These are phyloP conservation scores for Petrolisthes manimaculis DNA, from an alignment of 2,888 invertebrate genomes.

Conservation along the genomic window DNA sequence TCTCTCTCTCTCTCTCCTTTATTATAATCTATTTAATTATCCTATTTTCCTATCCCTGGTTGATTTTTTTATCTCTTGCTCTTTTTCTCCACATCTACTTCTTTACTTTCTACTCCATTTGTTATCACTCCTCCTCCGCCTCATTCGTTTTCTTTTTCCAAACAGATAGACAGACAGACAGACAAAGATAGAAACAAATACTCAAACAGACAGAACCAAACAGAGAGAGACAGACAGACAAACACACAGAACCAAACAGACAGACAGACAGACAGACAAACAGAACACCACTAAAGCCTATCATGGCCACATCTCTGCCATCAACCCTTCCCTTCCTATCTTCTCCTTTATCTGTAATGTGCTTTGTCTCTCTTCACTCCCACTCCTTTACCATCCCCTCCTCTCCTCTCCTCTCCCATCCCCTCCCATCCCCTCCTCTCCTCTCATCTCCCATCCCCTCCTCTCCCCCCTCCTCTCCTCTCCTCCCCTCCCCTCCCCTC, in stretches of 20 bases:
- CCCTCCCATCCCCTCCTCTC: neutral
- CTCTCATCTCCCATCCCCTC: neutral
- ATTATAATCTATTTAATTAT: neutral
- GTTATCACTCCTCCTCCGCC: slow-evolving; percentile 13
- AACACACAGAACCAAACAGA: no score
- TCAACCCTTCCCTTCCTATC: neutral
- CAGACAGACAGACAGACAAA: no score
- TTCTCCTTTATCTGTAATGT: neutral
- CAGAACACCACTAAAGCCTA: no score
- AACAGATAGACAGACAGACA: neutral
- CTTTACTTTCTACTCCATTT: neutral
- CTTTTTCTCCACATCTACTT: neutral
- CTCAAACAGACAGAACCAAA: neutral
- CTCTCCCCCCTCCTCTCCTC: neutral
- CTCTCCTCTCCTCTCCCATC: neutral
- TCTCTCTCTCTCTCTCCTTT: neutral
- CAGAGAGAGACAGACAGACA: no score
- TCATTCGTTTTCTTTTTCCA: neutral
- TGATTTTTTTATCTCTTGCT: slow-evolving; percentile 2
- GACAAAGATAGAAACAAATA: no score
- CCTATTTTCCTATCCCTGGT: neutral
- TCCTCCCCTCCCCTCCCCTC: neutral
- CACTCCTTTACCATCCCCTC: neutral
- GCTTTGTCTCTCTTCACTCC: neutral
- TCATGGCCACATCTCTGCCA: neutral